These are phyloP conservation scores for Hermetia illucens DNA, from an alignment of 1,140 invertebrate genomes.

Conservation along the genomic window DNA sequence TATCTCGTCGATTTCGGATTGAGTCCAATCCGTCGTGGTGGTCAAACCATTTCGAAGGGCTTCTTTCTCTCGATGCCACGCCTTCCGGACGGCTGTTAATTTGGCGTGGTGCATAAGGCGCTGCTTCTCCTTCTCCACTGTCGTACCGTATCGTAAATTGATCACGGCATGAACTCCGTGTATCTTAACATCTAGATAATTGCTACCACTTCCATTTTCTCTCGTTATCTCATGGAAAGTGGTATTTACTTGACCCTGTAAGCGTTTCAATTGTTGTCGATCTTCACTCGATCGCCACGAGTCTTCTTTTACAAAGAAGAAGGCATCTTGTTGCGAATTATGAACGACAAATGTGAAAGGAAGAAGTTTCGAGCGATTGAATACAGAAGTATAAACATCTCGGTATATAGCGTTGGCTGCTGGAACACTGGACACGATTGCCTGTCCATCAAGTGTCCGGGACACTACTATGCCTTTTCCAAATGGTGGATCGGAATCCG, in stretches of 20 bases:
- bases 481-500: constrained; percentile 71
- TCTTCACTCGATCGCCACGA: constrained; percentile 77
- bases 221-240: constrained; percentile 72
- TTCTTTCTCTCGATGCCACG: constrained; percentile 83
- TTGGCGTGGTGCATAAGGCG: constrained; percentile 79
- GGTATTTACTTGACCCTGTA: constrained; percentile 83
- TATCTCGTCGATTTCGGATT: constrained; percentile 74
- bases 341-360: constrained; percentile 81
- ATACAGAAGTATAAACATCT: constrained; percentile 87
- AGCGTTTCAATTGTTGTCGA: constrained; percentile 68
- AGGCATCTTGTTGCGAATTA: constrained; percentile 77
- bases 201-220: constrained; percentile 50
- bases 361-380: constrained; percentile 79
- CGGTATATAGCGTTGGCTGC: constrained; percentile 74
- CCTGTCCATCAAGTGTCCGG: constrained; percentile 57
- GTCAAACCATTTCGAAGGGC: constrained; percentile 60
- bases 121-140: constrained; percentile 72
- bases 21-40: constrained; percentile 57
- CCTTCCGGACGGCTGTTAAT: constrained; percentile 67
- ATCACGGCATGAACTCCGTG: constrained; percentile 69
- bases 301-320: constrained; percentile 91
- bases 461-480: constrained; percentile 84
- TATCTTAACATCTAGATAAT: constrained; percentile 71
- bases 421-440: constrained; percentile 71
- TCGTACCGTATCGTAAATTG: constrained; percentile 79